These are phyloP conservation scores for Timema cristinae DNA, from an alignment of 2,888 invertebrate genomes.

Conservation along the genomic window DNA sequence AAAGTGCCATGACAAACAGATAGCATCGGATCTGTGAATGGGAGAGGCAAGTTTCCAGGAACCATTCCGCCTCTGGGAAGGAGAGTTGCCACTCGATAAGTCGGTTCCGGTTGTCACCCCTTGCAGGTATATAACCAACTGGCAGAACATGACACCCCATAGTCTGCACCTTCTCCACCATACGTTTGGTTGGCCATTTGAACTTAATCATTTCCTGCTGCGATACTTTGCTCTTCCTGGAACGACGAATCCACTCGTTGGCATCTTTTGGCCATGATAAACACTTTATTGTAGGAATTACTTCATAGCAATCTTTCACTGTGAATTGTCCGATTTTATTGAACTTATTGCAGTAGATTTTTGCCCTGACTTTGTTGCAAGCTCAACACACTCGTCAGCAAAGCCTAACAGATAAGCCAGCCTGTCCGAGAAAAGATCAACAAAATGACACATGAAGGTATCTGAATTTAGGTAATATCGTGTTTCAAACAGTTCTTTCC, in stretches of 20 bases:
- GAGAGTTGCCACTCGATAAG: constrained; percentile 74
- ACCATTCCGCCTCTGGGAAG: constrained; percentile 73
- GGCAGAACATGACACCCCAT: constrained; percentile 69
- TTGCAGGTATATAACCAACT: constrained; percentile 61
- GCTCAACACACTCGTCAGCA: constrained; percentile 50
- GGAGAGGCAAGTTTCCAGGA: constrained; percentile 66
- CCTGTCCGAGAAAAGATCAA: constrained; percentile 57
- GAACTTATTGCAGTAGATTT: constrained; percentile 56
- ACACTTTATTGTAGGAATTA: constrained; percentile 62
- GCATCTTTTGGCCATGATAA: constrained; percentile 71
- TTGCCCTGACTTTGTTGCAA: constrained; percentile 58
- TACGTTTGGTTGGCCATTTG: constrained; percentile 64
- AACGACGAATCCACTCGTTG: constrained; percentile 61
- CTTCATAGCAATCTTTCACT: constrained; percentile 36
- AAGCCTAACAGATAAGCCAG: constrained; percentile 58
- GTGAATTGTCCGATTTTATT: background rate
- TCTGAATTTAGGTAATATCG: constrained; percentile 58
- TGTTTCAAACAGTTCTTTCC: constrained; percentile 22
- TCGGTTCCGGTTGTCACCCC: constrained; percentile 56
- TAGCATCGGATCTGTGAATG: constrained; percentile 68
- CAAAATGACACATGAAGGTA: constrained; percentile 66
- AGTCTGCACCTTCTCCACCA: constrained; percentile 61
- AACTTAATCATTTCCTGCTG: constrained; percentile 17
- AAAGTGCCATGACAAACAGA: constrained; percentile 62
- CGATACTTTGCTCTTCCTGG: constrained; percentile 48